These are phyloP conservation scores for Chaenocephalus aceratus DNA, from an alignment of 2,113 vertebrate species.

Conservation along the genomic window DNA sequence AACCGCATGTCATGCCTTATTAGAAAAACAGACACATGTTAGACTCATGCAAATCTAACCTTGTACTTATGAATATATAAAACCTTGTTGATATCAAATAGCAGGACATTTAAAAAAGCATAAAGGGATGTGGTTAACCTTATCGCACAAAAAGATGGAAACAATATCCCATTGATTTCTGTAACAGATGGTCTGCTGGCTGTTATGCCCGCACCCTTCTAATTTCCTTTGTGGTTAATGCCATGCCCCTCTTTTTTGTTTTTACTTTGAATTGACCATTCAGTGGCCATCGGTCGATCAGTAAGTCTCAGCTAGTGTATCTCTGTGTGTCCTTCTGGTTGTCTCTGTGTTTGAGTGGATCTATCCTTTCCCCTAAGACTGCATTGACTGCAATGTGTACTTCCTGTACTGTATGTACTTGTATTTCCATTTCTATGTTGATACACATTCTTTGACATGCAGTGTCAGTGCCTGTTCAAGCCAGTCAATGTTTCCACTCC, in stretches of 20 bases:
- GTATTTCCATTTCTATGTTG: slow-evolving; percentile 64
- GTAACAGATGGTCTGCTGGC: slow-evolving; percentile 29
- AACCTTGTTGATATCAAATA: not conserved
- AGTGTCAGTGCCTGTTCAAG: slow-evolving; percentile 74
- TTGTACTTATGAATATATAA: not conserved
- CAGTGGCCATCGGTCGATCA: slow-evolving; percentile 83
- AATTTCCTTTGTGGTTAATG: slow-evolving; percentile 68
- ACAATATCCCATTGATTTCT: not conserved
- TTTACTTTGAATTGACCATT: slow-evolving; percentile 79
- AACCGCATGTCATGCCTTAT: not conserved
- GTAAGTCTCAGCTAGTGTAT: slow-evolving; percentile 80
- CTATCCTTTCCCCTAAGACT: slow-evolving; percentile 61
- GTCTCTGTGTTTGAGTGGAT: slow-evolving; percentile 68
- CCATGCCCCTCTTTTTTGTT: slow-evolving; percentile 70
- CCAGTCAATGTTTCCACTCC: slow-evolving; percentile 67
- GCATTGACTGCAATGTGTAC: slow-evolving; percentile 76
- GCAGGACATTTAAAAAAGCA: not conserved
- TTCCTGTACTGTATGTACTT: slow-evolving; percentile 56
- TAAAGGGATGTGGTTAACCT: not conserved
- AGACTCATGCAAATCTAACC: not conserved
- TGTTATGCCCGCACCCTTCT: slow-evolving; percentile 31
- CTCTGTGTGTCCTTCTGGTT: slow-evolving; percentile 63
- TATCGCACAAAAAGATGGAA: not conserved
- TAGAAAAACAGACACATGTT: not conserved
- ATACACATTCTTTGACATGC: slow-evolving; percentile 68